Base-by-base conservation (phyloP, 2,113 vertebrate genomes). In the Hemicordylus capensis region DNA sequence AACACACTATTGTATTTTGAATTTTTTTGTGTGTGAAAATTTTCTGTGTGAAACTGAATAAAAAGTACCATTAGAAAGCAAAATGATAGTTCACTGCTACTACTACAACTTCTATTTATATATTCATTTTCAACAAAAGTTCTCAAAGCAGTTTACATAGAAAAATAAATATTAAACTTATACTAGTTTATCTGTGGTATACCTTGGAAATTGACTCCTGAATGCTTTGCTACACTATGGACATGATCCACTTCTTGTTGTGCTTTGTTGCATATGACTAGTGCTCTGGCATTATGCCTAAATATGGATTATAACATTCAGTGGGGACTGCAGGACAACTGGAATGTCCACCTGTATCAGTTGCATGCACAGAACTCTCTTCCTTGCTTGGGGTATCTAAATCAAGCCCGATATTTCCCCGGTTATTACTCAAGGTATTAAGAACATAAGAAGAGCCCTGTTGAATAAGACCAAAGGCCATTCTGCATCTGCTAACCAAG, bases 1-100 rank as follows among this genome's bases (percentile, higher is more conserved):
- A 61, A 70, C 24, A 48, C 12, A 66, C 15, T 54, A 28, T 74
- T 48, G 51, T 70, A 76, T 42, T 28, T 80, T 54, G 15, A 17
- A 76, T 73, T 42, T 72, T 72, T 64, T 83, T 78, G 14, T 78
- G 56, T 74, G 48, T 83, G 74, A 51, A 64, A 79, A 34, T 66
- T 39, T 42, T 63, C 31, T 54, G 14, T 74, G 46, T 73, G 28
- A 87, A 64, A 20, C 58, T 79, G 31, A 73, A 83, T 87, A 70
- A 83, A 81, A 59, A 9, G 6, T 44, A 19, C 39, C 64, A 15
- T 12, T 56, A 17, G 58, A 70, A 76, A 70, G 59, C 56, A 39
- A 58, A 78, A 37, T 10, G n/a, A n/a, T n/a, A n/a, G n/a, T n/a
- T n/a, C n/a, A n/a, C n/a, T n/a, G n/a, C n/a, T n/a, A n/a, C n/a